These are phyloP conservation scores for Xanthorhoe spadicearia DNA, from an alignment of 2,888 invertebrate genomes.

Conservation along the genomic window DNA sequence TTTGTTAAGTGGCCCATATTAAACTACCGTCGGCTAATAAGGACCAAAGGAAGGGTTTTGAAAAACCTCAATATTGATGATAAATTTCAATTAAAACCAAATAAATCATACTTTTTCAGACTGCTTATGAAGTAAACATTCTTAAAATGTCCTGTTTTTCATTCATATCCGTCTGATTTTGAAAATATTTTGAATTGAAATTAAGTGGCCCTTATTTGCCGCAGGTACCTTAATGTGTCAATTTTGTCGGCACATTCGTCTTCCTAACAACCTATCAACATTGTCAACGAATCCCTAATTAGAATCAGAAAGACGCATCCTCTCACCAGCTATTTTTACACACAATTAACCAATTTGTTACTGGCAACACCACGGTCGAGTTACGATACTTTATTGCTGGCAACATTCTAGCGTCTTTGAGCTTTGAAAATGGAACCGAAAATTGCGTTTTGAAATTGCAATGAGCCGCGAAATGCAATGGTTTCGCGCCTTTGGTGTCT, in stretches of 20 bases:
- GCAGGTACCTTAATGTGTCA: neutral
- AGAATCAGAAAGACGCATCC: slow-evolving; percentile 31
- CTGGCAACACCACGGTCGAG: slow-evolving; percentile 68
- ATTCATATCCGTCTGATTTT: no score
- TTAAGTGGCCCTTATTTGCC: no score
- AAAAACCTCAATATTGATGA: no score
- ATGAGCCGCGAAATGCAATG: slow-evolving; percentile 71
- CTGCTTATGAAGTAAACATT: no score
- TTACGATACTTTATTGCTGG: slow-evolving; percentile 69
- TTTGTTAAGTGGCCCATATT: no score
- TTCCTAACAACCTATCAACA: slow-evolving; percentile 36
- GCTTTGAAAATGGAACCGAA: slow-evolving; percentile 72
- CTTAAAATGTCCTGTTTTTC: no score
- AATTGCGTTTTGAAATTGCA: slow-evolving; percentile 71
- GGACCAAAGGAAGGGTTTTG: no score
- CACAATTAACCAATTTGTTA: slow-evolving; percentile 81
- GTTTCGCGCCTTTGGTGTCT: slow-evolving; percentile 67
- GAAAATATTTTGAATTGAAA: no score
- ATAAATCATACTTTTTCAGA: no score
- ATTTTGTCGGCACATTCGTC: slow-evolving; percentile 19
- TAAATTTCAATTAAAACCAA: no score
- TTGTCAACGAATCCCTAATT: slow-evolving; percentile 45
- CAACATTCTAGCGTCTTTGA: slow-evolving; percentile 78
- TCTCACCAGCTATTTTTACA: slow-evolving; percentile 44
- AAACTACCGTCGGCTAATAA: no score